phyloP scores from a whole-genome alignment of 2,113 vertebrate genomes.

The Athene noctua region DNA sequence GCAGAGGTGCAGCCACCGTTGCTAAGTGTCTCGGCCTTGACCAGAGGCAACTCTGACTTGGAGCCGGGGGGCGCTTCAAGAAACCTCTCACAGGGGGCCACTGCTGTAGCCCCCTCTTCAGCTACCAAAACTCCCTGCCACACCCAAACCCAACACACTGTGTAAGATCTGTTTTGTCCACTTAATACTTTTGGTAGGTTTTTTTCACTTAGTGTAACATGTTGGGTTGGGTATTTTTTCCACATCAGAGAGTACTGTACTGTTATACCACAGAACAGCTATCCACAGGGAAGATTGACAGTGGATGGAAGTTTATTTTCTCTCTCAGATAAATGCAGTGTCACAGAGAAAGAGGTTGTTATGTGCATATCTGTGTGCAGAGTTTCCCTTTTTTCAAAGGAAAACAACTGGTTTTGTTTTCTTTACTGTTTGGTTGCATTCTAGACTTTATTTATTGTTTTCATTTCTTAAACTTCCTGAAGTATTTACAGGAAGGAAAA shows the following conservation, averaged over 20 bases:
- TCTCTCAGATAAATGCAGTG: neutral
- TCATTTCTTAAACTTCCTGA: neutral
- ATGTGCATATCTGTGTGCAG: neutral
- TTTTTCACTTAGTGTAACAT: neutral
- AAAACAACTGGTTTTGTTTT: rapidly evolving
- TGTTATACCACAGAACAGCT: neutral
- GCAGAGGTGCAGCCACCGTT: too few relatives aligned
- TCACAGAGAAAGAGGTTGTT: neutral
- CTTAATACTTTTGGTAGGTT: neutral
- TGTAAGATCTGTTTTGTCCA: neutral
- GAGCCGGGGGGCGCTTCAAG: too few relatives aligned
- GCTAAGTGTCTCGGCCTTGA: too few relatives aligned
- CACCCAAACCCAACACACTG: too few relatives aligned
- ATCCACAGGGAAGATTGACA: neutral
- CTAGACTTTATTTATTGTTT: neutral
- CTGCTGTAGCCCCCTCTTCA: too few relatives aligned
- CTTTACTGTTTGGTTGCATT: neutral
- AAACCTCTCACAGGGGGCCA: too few relatives aligned
- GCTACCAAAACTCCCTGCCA: too few relatives aligned
- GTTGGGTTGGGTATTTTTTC: neutral
- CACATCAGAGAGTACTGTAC: neutral
- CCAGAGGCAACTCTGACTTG: too few relatives aligned
- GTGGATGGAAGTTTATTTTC: neutral
- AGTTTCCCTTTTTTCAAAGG: neutral
- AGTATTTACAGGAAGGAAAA: neutral